Percentiles rank a stretch among this genome's conserved stretches.
These are phyloP conservation scores for Aphodius sticticus DNA, from an alignment of 2,888 invertebrate species.

Conservation along the genomic window DNA sequence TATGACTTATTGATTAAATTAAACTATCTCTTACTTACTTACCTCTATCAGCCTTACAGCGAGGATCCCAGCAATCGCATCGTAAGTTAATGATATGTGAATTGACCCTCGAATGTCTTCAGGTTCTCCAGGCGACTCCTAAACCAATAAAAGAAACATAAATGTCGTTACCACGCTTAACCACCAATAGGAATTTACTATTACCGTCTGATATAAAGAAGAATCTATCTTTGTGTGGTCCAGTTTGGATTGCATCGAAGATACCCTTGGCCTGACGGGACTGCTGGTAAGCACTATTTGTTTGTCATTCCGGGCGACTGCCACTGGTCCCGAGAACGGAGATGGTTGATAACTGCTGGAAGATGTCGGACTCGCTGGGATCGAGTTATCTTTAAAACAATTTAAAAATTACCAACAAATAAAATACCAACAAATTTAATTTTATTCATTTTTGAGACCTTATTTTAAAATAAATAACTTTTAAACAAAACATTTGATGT, in stretches of 20 bases:
- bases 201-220: conserved; percentile 64
- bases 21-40: conserved; percentile 34
- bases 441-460: not conserved
- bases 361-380: conserved; percentile 61
- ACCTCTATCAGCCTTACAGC: conserved; percentile 72
- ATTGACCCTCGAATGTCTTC: conserved; percentile 69
- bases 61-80: conserved; percentile 69
- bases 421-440: too few species aligned
- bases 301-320: conserved; percentile 63
- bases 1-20: not conserved
- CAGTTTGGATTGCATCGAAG: conserved; percentile 71
- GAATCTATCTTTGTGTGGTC: conserved; percentile 71
- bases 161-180: not conserved
- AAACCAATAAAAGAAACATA: conserved; percentile 23
- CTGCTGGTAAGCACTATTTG: conserved; percentile 64
- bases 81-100: conserved; percentile 69
- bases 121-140: conserved; percentile 46
- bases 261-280: conserved; percentile 61
- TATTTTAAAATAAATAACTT: too few species aligned
- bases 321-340: conserved; percentile 53
- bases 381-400: conserved; percentile 53
- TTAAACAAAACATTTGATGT: too few species aligned
- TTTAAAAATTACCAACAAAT: not conserved
- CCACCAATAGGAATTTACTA: not conserved
- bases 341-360: conserved; percentile 60